Base-by-base conservation (phyloP, 1,140 invertebrate species). In the Lineus longissimus region DNA sequence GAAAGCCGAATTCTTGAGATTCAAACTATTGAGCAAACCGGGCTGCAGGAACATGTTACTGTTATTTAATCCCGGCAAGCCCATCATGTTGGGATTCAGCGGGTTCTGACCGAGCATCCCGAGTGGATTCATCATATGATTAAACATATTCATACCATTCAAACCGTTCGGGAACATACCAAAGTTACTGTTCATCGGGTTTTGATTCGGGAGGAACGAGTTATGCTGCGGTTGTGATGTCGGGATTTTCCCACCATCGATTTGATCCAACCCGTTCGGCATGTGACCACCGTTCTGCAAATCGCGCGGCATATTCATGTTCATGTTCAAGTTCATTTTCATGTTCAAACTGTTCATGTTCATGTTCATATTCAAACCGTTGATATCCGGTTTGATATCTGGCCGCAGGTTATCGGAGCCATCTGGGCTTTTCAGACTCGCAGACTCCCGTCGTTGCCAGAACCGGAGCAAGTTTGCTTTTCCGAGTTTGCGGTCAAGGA, bases 401-500 rank as follows among this genome's bases (percentile, higher is more conserved):
- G 19, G 47, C 4, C n/a, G 19, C 19, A 4, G 19, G 47, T 4
- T 27, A n/a, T 51, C 19, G 9, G 47, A 4, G 6, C 6, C 47
- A 15, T 36, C 33, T 4, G 33, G 33, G 15, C 33, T 36, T 15
- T 36, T 36, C 33, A 36, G 33, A 15, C 15, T 36, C 33, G 15
- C 33, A 27, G 47, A 51, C 19, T 51, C 47, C 9, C 47, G 47
- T 51, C 47, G 47, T n/a, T 51, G 47, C 47, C 47, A 51, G 25
- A 51, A 51, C 6, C 47, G 47, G n/a, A 51, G 47, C n/a, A 51
- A n/a, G n/a, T 51, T 51, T 27, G 47, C 47, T n/a, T 51, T 51
- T 6, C 47, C 47, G 47, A 51, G 47, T 51, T 51, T 51, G 6
- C 47, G 47, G n/a, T 51, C 47, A n/a, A 51, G 47, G 63, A 78